These are phyloP conservation scores for Caerostris darwini DNA, from an alignment of 1,140 invertebrate genomes.

Conservation along the genomic window DNA sequence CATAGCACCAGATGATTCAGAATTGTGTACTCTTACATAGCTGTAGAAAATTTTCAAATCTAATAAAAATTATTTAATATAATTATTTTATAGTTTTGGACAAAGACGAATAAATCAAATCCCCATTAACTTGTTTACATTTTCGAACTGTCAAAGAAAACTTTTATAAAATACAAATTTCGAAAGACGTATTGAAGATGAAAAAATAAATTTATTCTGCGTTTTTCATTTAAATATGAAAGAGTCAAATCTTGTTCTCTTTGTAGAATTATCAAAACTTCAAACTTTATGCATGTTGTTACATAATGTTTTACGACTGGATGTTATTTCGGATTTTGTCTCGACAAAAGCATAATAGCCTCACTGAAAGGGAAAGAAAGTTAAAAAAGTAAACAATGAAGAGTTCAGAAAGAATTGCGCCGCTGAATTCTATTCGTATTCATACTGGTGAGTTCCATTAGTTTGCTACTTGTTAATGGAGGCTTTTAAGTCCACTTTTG, in stretches of 20 bases:
- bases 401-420: neutral
- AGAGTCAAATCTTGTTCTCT: neutral
- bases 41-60: too few relatives aligned
- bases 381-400: neutral
- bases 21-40: too few relatives aligned
- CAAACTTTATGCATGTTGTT: neutral
- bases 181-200: neutral
- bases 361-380: neutral
- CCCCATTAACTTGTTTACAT: neutral
- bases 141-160: neutral
- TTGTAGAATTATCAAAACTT: neutral
- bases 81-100: neutral
- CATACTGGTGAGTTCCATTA: neutral
- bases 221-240: neutral
- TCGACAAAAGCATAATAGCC: neutral
- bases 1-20: too few relatives aligned
- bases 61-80: too few relatives aligned
- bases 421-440: neutral
- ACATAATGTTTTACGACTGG: neutral
- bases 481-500: neutral
- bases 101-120: neutral
- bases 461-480: neutral
- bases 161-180: neutral
- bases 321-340: neutral
- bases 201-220: neutral